phyloP scores from a whole-genome alignment of 2,888 invertebrate genomes.

The Tenthredo mesomela region DNA sequence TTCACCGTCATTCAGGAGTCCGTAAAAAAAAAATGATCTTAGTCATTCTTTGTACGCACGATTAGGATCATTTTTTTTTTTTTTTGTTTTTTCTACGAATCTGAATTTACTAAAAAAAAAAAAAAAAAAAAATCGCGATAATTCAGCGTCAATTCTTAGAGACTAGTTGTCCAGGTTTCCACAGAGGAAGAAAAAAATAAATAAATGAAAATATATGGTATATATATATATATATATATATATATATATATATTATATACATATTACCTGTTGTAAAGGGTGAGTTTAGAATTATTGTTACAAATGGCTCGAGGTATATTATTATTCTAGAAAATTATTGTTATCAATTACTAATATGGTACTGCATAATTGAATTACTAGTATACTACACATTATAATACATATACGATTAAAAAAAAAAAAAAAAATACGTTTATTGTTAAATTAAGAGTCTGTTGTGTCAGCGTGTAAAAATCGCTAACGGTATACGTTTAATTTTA shows the following conservation, averaged over 20 bases:
- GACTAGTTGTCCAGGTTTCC: slow-evolving; percentile 37
- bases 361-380: slow-evolving; percentile 35
- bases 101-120: not conserved
- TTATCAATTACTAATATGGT: slow-evolving; percentile 34
- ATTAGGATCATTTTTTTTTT: not conserved
- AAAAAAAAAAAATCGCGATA: not conserved
- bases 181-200: slow-evolving; percentile 12
- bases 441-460: slow-evolving; percentile 27
- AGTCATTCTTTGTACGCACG: not conserved
- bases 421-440: not conserved
- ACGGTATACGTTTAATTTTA: not conserved
- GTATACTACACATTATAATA: slow-evolving; percentile 18
- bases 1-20: not conserved
- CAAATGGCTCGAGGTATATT: slow-evolving; percentile 51
- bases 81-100: not conserved
- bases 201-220: not conserved
- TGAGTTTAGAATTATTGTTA: slow-evolving; percentile 47
- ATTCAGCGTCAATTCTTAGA: not conserved
- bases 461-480: not conserved
- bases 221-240: not conserved
- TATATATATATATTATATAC: slow-evolving; percentile 3
- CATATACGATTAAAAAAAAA: not conserved
- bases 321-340: slow-evolving; percentile 38
- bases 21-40: not conserved
- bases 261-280: slow-evolving; percentile 28